Base-by-base conservation (phyloP, 2,797 vertebrate genomes). In the Sphenodon punctatus region DNA sequence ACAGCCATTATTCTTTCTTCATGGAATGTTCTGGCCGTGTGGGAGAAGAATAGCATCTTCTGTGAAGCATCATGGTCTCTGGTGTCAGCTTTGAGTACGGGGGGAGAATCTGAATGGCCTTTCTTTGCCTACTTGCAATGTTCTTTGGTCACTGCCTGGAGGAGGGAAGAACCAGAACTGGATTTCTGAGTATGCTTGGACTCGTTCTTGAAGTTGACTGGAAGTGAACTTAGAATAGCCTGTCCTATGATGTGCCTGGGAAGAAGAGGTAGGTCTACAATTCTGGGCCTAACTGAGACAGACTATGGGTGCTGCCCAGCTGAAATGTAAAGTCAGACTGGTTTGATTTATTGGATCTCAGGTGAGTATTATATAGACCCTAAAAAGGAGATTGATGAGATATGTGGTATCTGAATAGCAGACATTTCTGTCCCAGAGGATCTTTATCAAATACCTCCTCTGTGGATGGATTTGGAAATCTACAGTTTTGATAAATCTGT, bases 251-350 rank as follows among this genome's bases (percentile, higher is more conserved):
- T 27, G 53, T 51, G 36, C 34, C 34, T 34, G 36, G 34, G 9
- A 36, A 36, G 8, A n/a, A n/a, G n/a, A n/a, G n/a, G n/a, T n/a
- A n/a, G n/a, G n/a, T n/a, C n/a, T n/a, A n/a, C 41, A 55, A 22
- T 82, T 88, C 38, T 74, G 1, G 0, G 10, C 41, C 42, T 84
- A 48, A 19, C 76, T 25, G 38, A 78, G 77, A 80, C 74, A 74
- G 17, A 17, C 8, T 4, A 1, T 77, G 75, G 82, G 3, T 55
- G 20, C 14, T 39, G 67, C 80, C 67, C 70, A 88, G 55, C 65
- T 80, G 75, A 39, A 66, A 67, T 83, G 86, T 88, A 69, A 88
- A 86, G 84, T 86, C 84, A 88, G 36, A 3, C 1, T 86, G 65
- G 73, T n/a, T 19, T 71, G 45, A 84, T 67, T 22, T 65, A 77